Percentiles rank a stretch among this genome's conserved stretches.
These are phyloP conservation scores for Tragelaphus buxtoni DNA, from an alignment of 2,113 vertebrate genomes.

Conservation along the genomic window DNA sequence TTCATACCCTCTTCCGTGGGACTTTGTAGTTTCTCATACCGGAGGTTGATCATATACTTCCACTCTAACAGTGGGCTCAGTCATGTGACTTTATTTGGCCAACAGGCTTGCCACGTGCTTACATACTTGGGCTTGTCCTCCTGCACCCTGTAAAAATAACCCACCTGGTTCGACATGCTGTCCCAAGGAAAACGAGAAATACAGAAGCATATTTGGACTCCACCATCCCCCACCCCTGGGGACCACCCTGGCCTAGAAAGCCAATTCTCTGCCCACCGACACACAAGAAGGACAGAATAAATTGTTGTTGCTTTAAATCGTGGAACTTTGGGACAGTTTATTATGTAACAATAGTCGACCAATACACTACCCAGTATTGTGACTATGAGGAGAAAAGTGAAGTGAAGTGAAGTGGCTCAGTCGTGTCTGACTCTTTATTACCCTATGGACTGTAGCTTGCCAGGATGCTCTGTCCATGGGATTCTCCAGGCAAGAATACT, in stretches of 20 bases:
- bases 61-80: background rate
- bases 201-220: background rate
- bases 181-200: background rate
- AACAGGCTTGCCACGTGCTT: background rate
- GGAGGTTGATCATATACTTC: fast-evolving
- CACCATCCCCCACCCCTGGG: fast-evolving
- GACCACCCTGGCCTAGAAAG: background rate
- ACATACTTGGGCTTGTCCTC: background rate
- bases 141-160: background rate
- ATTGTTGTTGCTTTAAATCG: background rate
- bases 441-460: background rate
- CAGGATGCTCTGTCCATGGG: background rate
- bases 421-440: background rate
- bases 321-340: background rate
- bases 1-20: background rate
- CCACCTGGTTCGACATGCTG: background rate
- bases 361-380: background rate
- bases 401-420: background rate
- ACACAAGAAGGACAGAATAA: background rate
- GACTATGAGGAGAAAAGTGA: background rate
- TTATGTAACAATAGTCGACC: background rate
- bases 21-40: background rate
- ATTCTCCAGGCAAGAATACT: background rate
- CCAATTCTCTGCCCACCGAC: background rate
- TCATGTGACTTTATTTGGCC: background rate